Evolutionary conservation across 2,888 invertebrate species (phyloP).

Genomic region (Cerceris ruficornis): DNA sequence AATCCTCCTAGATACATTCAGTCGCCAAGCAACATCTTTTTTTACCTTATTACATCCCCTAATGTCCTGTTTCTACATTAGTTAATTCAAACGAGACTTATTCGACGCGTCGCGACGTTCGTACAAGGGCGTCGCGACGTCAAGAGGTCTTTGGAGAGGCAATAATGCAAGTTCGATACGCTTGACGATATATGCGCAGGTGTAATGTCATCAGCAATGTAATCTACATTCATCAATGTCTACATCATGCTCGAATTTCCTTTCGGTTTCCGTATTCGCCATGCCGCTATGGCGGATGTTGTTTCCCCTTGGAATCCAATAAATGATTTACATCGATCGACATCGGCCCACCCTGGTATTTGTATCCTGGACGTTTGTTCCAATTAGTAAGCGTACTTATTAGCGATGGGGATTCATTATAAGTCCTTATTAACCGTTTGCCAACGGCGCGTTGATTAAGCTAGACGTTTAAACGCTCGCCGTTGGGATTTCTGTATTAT

Average conservation of each 20-base stretch:
- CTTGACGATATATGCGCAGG: neutral
- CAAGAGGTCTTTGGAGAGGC: constrained; percentile 4
- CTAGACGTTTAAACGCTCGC: too few species aligned
- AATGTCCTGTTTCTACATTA: neutral
- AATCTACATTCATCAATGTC: constrained; percentile 37
- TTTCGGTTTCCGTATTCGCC: neutral
- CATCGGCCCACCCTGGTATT: neutral
- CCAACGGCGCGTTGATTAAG: neutral
- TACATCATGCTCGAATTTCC: constrained; percentile 10
- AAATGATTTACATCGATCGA: constrained; percentile 4
- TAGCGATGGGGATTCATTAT: neutral
- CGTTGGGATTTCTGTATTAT: too few species aligned
- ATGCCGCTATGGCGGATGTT: neutral
- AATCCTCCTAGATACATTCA: too few species aligned
- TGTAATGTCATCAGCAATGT: constrained; percentile 9
- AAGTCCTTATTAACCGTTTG: neutral
- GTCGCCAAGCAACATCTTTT: too few species aligned
- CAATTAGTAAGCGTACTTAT: neutral
- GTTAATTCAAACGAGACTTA: constrained; percentile 10
- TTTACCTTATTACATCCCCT: too few species aligned
- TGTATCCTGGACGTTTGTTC: neutral
- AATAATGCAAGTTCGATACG: constrained; percentile 17
- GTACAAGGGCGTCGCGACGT: constrained; percentile 1
- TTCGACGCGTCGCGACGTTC: neutral
- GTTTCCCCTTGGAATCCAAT: neutral